These are phyloP conservation scores for Vidua chalybeata DNA, from an alignment of 2,113 vertebrate species.

Conservation along the genomic window DNA sequence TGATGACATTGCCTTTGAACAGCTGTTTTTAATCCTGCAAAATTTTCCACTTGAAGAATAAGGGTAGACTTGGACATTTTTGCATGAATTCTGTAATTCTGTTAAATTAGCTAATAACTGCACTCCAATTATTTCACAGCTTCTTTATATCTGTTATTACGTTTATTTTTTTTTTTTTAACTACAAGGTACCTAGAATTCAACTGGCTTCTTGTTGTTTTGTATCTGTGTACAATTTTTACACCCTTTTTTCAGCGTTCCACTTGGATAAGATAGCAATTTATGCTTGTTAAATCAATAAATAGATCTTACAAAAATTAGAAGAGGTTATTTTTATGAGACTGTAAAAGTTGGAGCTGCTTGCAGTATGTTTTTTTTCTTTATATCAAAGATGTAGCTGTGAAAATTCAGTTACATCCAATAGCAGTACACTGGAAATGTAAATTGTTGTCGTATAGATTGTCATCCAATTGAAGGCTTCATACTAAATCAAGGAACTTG, in stretches of 20 bases:
- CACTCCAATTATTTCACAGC: neutral
- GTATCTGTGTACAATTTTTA: neutral
- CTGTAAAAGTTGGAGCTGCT: neutral
- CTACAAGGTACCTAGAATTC: neutral
- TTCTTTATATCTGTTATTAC: neutral
- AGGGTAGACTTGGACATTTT: neutral
- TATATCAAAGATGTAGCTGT: neutral
- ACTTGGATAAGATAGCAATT: neutral
- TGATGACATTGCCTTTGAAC: neutral
- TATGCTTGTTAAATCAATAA: neutral
- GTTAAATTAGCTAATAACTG: neutral
- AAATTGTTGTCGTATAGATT: slow-evolving; percentile 29
- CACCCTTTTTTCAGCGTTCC: neutral
- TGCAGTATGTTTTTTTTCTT: neutral
- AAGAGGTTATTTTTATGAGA: neutral
- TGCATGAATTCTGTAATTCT: neutral
- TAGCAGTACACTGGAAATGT: neutral
- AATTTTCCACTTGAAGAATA: neutral
- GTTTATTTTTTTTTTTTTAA: neutral
- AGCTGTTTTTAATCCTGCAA: neutral
- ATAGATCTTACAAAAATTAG: neutral
- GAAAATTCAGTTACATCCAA: neutral
- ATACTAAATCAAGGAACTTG: slow-evolving; percentile 9
- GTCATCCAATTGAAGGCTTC: neutral
- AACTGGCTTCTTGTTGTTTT: neutral